Conservation (phyloP, 2,797 vertebrate species). For the Ibycter americanus region DNA sequence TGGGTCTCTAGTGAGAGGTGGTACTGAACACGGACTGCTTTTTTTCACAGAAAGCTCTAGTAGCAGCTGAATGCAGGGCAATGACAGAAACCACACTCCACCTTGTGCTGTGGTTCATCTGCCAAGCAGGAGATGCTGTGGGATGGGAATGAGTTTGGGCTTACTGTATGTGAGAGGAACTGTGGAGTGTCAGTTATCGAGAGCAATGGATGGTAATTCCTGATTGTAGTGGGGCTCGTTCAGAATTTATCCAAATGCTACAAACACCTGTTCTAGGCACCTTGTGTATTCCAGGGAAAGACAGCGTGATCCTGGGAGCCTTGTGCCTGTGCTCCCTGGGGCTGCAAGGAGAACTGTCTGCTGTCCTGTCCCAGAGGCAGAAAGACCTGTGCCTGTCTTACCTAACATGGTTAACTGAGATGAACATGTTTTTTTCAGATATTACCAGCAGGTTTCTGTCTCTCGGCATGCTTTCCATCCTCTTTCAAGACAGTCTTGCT, state of each 20-base stretch:
- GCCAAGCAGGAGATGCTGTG: neutral
- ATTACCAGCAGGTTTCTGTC: neutral
- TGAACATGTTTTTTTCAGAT: neutral
- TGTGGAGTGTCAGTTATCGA: neutral
- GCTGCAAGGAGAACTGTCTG: neutral
- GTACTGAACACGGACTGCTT: neutral
- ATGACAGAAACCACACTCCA: neutral
- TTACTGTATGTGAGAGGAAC: neutral
- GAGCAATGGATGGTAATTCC: neutral
- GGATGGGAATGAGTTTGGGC: neutral
- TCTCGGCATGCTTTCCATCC: neutral
- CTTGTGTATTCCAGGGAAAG: neutral
- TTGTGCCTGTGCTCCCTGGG: accelerated
- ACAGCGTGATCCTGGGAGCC: no score
- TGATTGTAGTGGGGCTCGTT: neutral
- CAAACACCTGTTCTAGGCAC: neutral
- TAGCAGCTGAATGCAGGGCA: neutral
- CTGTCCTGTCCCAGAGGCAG: neutral
- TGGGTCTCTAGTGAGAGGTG: neutral
- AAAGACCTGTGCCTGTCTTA: neutral
- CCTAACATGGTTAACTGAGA: neutral
- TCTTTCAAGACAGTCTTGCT: neutral
- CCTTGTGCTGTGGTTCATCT: neutral
- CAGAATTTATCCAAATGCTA: neutral
- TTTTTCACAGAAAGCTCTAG: neutral